Evolutionary conservation across 2,888 invertebrate genomes (phyloP), one percentile per base, ranked within the genome.

Genomic region (Sesamia inferens): DNA sequence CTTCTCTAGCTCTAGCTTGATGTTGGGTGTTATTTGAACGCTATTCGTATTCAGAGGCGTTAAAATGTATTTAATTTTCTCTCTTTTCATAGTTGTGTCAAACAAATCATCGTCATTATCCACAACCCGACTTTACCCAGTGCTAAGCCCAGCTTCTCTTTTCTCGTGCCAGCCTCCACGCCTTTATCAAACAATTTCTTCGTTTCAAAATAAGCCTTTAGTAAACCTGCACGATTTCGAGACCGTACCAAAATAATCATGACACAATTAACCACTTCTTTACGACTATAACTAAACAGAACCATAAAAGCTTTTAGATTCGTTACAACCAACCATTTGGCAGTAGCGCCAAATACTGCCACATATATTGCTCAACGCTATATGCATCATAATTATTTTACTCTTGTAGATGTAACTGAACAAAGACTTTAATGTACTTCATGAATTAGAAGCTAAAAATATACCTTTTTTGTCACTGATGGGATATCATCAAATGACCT

Each of bases 241-340:
- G 63, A 55, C 10, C 57, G 13, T 69, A 69, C 81, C 81, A 81
- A 81, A 81, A 81, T 71, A 82, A 61, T 76, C 84, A 81, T 76
- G 78, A 73, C 84, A 84, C 71, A 68, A 75, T 81, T 71, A 81
- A 76, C 55, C 48, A 47, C 24, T 44, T 44, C 70, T 65, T 74
- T 76, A 54, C 63, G 54, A 68, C 68, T 55, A 63, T 77, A 77
- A 70, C 75, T 58, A 71, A 82, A 83, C 73, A 65, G 61, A 58
- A 13, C 75, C 65, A 62, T 77, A 77, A 85, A 65, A 73, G 74
- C 58, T 65, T 74, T 70, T 71, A 74, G 68, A 82, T 84, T 64
- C 67, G 65, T 82, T 66, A 79, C 77, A 66, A 63, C 68, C 71
- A 48, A 54, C 66, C 64, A 79, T 84, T 85, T 85, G 86, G 85